Evolutionary conservation across 1,140 invertebrate species (phyloP), one percentile per base, ranked within the genome.

Genomic region (Tetragonula clypearis): DNA sequence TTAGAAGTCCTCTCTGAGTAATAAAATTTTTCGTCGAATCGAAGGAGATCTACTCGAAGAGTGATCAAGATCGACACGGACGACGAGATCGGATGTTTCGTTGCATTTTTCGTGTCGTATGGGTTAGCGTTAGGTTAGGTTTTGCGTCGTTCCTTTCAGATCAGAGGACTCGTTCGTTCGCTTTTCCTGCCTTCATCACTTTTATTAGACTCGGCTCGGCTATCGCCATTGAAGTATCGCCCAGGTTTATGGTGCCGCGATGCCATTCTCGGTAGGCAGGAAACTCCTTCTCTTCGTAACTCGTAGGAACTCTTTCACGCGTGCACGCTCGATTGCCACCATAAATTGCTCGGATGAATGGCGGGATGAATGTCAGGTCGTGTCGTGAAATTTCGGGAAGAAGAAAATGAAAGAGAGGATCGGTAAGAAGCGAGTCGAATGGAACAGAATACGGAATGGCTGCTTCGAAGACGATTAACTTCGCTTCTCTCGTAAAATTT

Each of bases 201-300:
- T 89, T 89, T 89, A 89, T 89, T 89, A 78, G 87, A 23, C 75
- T 49, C 12, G 56, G 84, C 76, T 81, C 2, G 74, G 77, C 87
- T 86, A 81, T 88, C 87, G 79, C 85, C 71, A 82, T 88, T 88
- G 76, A 74, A 75, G 77, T 49, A 49, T 49, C 41, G 9, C 68
- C 86, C 86, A 49, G 55, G 87, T 89, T 88, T 88, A 88, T 88
- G 79, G 83, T 86, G 69, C 56, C 84, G 41, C 41, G 87, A 58
- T 88, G 79, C 75, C 78, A 88, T 88, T 88, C 41, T 49, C 87
- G 79, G 79, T 89, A 88, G 83, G 71, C 84, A 88, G 87, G 79
- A 82, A 89, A 88, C 30, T 69, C 65, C 83, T 86, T 35, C 72
- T 72, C 65, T 81, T 86, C 79, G 87, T 79, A 76, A 82, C 79